These are phyloP conservation scores for Noturus placidus DNA, from an alignment of 2,113 vertebrate genomes.

Conservation along the genomic window DNA sequence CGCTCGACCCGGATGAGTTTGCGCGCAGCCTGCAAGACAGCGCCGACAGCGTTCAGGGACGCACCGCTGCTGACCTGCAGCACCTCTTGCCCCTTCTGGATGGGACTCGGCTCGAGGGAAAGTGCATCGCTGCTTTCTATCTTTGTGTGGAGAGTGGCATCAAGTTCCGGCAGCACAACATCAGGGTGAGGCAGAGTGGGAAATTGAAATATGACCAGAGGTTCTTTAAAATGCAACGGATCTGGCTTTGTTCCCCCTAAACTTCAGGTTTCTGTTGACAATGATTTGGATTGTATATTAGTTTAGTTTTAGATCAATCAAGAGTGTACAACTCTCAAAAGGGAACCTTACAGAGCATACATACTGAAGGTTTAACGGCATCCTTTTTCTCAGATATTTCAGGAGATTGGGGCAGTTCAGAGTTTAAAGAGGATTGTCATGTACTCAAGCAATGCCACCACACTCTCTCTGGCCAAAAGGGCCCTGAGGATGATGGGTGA, in stretches of 20 bases:
- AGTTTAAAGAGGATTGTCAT: slow-evolving; percentile 92
- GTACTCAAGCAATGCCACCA: slow-evolving; percentile 88
- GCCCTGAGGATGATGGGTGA: slow-evolving; percentile 85
- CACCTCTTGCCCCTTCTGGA: slow-evolving; percentile 87
- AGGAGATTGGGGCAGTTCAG: slow-evolving; percentile 91
- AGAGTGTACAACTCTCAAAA: background rate
- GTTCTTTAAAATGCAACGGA: background rate
- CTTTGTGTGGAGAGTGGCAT: slow-evolving; percentile 89
- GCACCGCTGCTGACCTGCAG: slow-evolving; percentile 88
- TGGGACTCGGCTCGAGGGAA: slow-evolving; percentile 86
- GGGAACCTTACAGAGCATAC: background rate
- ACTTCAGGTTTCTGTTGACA: background rate
- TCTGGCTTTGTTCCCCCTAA: background rate
- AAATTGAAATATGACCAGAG: no score
- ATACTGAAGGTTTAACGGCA: background rate
- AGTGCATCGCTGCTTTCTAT: slow-evolving; percentile 95
- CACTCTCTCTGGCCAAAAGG: slow-evolving; percentile 83
- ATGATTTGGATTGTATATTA: background rate
- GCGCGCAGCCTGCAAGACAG: slow-evolving; percentile 82
- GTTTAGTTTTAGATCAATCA: background rate
- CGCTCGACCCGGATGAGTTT: slow-evolving; percentile 86
- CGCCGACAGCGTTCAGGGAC: slow-evolving; percentile 85
- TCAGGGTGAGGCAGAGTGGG: slow-evolving; percentile 77
- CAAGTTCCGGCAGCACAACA: slow-evolving; percentile 90
- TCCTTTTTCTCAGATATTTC: slow-evolving; percentile 81